Percentiles rank a stretch among this genome's conserved stretches.
Evolutionary conservation across 2,888 invertebrate species (phyloP).

Genomic region (Stomorhina lunata): DNA sequence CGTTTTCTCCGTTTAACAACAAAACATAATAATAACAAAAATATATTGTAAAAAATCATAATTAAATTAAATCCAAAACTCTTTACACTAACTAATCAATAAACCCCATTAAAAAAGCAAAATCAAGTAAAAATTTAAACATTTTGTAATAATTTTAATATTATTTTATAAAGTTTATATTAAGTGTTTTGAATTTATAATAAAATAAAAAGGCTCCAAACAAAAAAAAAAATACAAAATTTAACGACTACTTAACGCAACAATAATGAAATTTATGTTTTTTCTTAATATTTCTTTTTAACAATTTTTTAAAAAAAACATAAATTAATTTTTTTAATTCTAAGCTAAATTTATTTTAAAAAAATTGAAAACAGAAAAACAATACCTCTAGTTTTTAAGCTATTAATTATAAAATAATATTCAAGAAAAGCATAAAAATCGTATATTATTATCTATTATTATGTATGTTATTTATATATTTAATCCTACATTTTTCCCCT

Average conservation of each 20-base stretch:
- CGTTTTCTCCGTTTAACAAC: too few relatives aligned
- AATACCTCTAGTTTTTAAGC: constrained; percentile 57
- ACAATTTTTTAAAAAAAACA: constrained; percentile 22
- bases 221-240: not conserved
- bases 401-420: constrained; percentile 43
- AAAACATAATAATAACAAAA: too few relatives aligned
- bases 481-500: not conserved
- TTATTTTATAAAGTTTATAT: constrained; percentile 6
- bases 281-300: constrained; percentile 27
- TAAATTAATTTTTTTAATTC: not conserved
- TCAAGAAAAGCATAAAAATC: constrained; percentile 27
- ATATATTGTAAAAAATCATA: constrained; percentile 48
- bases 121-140: constrained; percentile 4
- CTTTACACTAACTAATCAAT: not conserved
- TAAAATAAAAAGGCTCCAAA: constrained; percentile 44
- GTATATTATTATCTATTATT: constrained; percentile 20
- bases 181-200: not conserved
- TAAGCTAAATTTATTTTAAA: constrained; percentile 59
- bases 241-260: constrained; percentile 56
- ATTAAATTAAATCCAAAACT: constrained; percentile 9
- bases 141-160: constrained; percentile 52
- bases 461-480: constrained; percentile 53
- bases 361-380: constrained; percentile 8
- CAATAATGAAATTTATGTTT: constrained; percentile 62
- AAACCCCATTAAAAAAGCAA: constrained; percentile 36